These are phyloP conservation scores for Anthophora plumipes DNA, from an alignment of 2,888 invertebrate species.

Conservation along the genomic window DNA sequence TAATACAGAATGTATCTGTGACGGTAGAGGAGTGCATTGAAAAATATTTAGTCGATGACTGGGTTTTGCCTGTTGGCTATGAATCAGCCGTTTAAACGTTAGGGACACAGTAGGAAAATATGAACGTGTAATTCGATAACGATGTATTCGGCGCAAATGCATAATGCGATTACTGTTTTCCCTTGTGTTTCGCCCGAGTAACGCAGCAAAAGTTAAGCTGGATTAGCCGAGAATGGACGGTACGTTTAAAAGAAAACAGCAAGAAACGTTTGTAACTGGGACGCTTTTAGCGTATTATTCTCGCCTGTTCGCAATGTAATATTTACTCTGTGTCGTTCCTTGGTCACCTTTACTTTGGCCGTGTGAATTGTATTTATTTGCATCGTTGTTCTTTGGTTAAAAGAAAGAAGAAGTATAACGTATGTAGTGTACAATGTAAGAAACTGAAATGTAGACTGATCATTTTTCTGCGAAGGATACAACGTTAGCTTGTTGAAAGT, in stretches of 20 bases:
- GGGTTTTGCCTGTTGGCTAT: neutral
- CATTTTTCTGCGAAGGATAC: no score
- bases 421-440: neutral
- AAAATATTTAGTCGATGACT: conserved; percentile 37
- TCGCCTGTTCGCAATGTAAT: conserved; percentile 13
- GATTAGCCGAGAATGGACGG: conserved; percentile 56
- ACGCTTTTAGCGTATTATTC: conserved; percentile 66
- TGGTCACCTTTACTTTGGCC: neutral
- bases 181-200: conserved; percentile 32
- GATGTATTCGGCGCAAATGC: conserved; percentile 56
- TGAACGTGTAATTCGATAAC: conserved; percentile 55
- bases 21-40: neutral
- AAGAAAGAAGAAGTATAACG: neutral
- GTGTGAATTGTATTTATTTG: conserved; percentile 6
- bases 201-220: conserved; percentile 46
- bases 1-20: conserved; percentile 11
- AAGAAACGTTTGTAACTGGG: conserved; percentile 53
- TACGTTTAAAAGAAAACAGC: conserved; percentile 64
- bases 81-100: neutral
- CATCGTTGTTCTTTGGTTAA: neutral
- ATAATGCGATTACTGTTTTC: conserved; percentile 60
- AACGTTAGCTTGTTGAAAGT: no score
- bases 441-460: neutral
- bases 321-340: conserved; percentile 25
- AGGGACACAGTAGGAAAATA: neutral